phyloP scores from a whole-genome alignment of 2,797 vertebrate species.

The Hozukius guyotensis region DNA sequence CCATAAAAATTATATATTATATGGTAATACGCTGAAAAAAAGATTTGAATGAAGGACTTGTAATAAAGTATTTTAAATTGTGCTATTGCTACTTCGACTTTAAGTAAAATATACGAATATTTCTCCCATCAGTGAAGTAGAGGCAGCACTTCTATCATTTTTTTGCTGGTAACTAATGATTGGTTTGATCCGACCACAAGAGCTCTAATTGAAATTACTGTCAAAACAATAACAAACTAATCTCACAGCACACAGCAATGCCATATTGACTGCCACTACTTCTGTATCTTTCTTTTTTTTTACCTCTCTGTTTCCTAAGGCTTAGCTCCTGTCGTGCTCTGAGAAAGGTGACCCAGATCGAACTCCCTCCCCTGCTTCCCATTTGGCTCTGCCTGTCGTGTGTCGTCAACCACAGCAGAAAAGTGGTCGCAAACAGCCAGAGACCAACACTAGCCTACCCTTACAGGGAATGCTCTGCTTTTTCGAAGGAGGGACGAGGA shows the following conservation, averaged over 20 bases:
- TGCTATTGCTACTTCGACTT: background rate
- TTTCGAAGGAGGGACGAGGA: conserved; percentile 14
- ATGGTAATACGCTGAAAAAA: background rate
- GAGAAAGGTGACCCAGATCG: conserved; percentile 78
- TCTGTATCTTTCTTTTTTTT: background rate
- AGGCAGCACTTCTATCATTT: background rate
- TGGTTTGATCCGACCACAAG: background rate
- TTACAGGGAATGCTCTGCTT: conserved; percentile 89
- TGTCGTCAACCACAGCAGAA: conserved; percentile 99
- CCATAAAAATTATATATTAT: background rate
- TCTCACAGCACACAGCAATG: background rate
- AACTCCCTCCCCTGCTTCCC: conserved; percentile 87
- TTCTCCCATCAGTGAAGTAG: background rate
- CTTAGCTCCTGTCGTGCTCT: conserved; percentile 71
- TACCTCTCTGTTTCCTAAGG: conserved; percentile 19
- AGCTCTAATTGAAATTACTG: background rate
- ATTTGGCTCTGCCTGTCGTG: conserved; percentile 95
- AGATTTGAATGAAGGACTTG: too few relatives aligned
- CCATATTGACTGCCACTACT: background rate
- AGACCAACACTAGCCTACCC: conserved; percentile 88
- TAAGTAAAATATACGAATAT: background rate
- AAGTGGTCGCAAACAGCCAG: conserved; percentile 98
- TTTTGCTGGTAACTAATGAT: background rate
- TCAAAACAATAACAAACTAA: background rate
- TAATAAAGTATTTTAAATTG: too few relatives aligned